These are phyloP conservation scores for Pheosia gnoma DNA, from an alignment of 2,888 invertebrate species.

Conservation along the genomic window DNA sequence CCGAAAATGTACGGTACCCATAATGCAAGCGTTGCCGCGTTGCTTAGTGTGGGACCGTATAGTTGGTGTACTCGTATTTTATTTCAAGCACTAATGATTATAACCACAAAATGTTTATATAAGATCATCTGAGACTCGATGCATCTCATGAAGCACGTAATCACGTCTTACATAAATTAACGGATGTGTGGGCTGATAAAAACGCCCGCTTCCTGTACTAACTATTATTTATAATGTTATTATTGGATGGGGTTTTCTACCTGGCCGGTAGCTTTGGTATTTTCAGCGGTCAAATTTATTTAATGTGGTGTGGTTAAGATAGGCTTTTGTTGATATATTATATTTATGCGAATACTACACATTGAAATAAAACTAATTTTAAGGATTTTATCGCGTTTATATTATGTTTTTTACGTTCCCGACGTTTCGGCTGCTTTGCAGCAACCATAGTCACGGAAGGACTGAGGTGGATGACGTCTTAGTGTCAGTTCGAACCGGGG, in stretches of 20 bases:
- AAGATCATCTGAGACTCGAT: neutral
- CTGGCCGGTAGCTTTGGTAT: neutral
- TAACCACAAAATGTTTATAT: neutral
- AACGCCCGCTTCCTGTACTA: neutral
- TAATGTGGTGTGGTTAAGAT: neutral
- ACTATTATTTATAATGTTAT: neutral
- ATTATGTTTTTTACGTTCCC: too few species aligned
- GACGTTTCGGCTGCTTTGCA: too few species aligned
- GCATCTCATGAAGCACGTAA: neutral
- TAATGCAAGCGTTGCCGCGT: too few species aligned
- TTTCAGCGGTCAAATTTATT: neutral
- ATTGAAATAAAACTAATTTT: too few species aligned
- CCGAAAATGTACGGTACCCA: too few species aligned
- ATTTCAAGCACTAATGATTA: neutral
- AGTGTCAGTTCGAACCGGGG: too few species aligned
- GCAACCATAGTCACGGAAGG: too few species aligned
- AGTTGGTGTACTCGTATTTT: too few species aligned
- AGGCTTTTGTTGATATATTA: neutral
- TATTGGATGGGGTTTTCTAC: neutral
- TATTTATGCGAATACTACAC: too few species aligned
- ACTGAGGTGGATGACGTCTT: too few species aligned
- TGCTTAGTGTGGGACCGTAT: too few species aligned
- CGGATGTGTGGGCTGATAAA: neutral
- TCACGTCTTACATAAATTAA: neutral
- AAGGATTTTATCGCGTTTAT: too few species aligned